Evolutionary conservation across 2,797 vertebrate genomes (phyloP), one percentile per base, ranked within the genome.

Genomic region (Hemibagrus guttatus): DNA sequence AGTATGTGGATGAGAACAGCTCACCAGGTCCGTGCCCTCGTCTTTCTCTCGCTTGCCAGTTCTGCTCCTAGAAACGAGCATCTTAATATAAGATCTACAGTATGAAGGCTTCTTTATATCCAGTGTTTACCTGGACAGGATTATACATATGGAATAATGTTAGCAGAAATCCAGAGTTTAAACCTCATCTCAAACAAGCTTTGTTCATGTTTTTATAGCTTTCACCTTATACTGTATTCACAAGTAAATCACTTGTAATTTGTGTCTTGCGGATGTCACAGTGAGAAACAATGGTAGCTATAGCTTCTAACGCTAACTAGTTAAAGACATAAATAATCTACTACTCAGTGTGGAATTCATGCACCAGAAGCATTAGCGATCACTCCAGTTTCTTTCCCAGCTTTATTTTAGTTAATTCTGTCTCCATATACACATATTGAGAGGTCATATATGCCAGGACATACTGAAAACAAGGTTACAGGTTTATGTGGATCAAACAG

Each of bases 1-100:
- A 90, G 69, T 81, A 83, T 56, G 82, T 84, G 78, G 85, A 87
- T 76, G 21, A 21, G 64, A 74, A 69, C 21, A 31, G 35, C 28
- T 6, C 52, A 58, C 79, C 64, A 66, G n/a, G 35, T 58, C 26
- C 35, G 71, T 71, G 71, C 6, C 46, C 35, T 71, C 39, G 6
- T 28, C 82, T 54, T 88, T 76, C 66, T 54, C 69, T 85, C 71
- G 49, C 52, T 85, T 69, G 64, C 71, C 76, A 71, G 59, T 74
- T 81, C 54, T 87, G 58, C 1, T 58, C 35, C 71, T 83, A 31
- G 46, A 85, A 85, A 80, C 12, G 49, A 69, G 63, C 21, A 14
- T 28, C 80, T 74, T 58, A 42, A 39, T 84, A 56, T 46, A 80
- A 78, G 52, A 12, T 63, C 42, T 72, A 28, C 19, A 31, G 52